Evolutionary conservation across 2,797 vertebrate genomes (phyloP), one percentile per base, ranked within the genome.

Genomic region (Neosilurus mollespiculum): DNA sequence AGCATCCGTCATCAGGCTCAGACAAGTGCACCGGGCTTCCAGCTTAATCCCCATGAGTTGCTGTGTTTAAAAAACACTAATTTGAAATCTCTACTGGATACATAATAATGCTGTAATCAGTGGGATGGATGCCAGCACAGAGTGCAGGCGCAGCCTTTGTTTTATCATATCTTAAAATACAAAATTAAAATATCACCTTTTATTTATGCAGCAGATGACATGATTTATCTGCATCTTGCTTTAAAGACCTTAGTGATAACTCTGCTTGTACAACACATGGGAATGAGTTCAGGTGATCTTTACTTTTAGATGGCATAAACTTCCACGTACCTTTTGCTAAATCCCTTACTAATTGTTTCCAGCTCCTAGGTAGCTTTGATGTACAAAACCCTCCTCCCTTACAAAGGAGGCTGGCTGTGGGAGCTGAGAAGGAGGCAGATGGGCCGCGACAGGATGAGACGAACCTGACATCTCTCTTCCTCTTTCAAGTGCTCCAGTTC

Each of bases 401-500:
- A 94, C 93, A 94, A 95, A 95, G 93, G 89, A 85, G 92, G 91
- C 87, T 91, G 93, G 92, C 90, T 90, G 92, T 85, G 86, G 91
- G 91, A 92, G 93, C 90, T 89, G 91, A 84, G 91, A 89, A 92
- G 92, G 91, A 94, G 93, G 93, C 94, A 95, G 94, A 95, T 95
- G 94, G 94, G 93, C 91, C 90, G 83, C 92, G 93, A 95, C 94
- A 95, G 93, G 93, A 95, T 92, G 93, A 92, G 87, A 92, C 89
- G 86, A 94, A 95, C 94, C 93, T 93, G 93, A 94, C 93, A 89
- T 95, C 93, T 94, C 93, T 94, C 93, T 94, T 91, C 92, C 92
- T 90, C 94, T 95, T 94, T 95, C 94, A 94, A 95, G 94, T 94
- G 92, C 92, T 93, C 92, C 86, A 91, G 94, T 94, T 95, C 95